Conservation (phyloP, 2,797 vertebrate species). For the Danio jaintianensis region DNA sequence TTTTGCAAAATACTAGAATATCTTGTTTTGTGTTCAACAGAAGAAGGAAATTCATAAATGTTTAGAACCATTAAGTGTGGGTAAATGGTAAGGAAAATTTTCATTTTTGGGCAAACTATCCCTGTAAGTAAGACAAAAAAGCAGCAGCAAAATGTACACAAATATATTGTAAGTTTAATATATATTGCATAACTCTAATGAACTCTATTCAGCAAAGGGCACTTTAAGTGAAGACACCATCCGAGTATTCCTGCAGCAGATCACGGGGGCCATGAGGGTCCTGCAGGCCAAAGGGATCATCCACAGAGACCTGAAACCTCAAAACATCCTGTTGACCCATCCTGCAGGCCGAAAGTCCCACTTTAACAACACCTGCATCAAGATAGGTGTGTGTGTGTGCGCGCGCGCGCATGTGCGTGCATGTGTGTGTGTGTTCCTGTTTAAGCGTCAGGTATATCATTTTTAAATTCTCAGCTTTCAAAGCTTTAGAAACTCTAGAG, state of each 20-base stretch:
- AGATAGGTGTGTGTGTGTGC: slow-evolving; percentile 88
- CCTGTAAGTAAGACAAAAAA: too few species aligned
- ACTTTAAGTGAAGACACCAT: slow-evolving; percentile 98
- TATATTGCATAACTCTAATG: neutral
- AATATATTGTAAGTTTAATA: neutral
- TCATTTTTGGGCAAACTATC: too few species aligned
- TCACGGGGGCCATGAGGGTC: slow-evolving; percentile 93
- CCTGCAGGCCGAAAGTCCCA: slow-evolving; percentile 89
- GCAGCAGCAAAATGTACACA: neutral
- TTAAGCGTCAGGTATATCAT: neutral
- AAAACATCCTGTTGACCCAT: slow-evolving; percentile 94
- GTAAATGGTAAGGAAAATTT: too few species aligned
- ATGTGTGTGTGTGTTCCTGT: neutral
- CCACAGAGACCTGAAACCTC: slow-evolving; percentile 95
- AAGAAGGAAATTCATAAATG: too few species aligned
- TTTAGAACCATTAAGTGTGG: too few species aligned
- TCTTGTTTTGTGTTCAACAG: too few species aligned
- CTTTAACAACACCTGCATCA: slow-evolving; percentile 94
- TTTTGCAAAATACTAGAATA: too few species aligned
- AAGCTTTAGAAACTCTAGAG: neutral
- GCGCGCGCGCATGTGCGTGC: too few species aligned
- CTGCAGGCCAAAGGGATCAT: slow-evolving; percentile 95
- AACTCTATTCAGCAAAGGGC: slow-evolving; percentile 84
- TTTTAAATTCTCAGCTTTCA: neutral
- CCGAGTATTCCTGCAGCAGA: slow-evolving; percentile 95